These are phyloP conservation scores for Dryococelus australis DNA, from an alignment of 2,888 invertebrate genomes.

Conservation along the genomic window DNA sequence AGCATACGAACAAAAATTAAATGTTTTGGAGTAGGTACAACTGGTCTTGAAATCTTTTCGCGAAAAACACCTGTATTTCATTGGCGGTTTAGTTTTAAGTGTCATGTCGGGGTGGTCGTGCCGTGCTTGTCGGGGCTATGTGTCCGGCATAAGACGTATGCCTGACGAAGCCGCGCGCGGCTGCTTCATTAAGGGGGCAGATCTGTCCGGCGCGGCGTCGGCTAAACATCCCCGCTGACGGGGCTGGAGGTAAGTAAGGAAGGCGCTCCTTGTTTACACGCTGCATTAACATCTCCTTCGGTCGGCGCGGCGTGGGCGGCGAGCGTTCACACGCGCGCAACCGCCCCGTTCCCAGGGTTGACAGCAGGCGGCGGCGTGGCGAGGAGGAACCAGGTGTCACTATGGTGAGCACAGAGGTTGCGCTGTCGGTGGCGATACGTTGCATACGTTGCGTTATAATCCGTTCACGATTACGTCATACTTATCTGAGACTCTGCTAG, in stretches of 20 bases:
- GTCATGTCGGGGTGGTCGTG: too few relatives aligned
- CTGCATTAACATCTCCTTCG: not conserved
- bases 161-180: not conserved
- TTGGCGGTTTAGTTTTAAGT: too few relatives aligned
- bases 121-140: too few relatives aligned
- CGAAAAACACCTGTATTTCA: too few relatives aligned
- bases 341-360: not conserved
- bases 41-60: too few relatives aligned
- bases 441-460: too few relatives aligned
- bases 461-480: too few relatives aligned
- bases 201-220: not conserved
- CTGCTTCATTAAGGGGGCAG: not conserved
- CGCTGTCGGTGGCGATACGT: too few relatives aligned
- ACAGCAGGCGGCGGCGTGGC: not conserved
- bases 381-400: not conserved
- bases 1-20: too few relatives aligned
- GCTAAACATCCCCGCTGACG: slow-evolving; percentile 1
- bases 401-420: not conserved
- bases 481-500: too few relatives aligned
- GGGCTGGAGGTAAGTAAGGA: not conserved
- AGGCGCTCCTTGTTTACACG: slow-evolving; percentile 8
- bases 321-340: not conserved
- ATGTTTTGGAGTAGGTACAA: too few relatives aligned
- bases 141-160: too few relatives aligned
- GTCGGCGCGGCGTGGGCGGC: not conserved